Conservation (phyloP, 2,888 invertebrate species). For the Lobophora halterata region DNA sequence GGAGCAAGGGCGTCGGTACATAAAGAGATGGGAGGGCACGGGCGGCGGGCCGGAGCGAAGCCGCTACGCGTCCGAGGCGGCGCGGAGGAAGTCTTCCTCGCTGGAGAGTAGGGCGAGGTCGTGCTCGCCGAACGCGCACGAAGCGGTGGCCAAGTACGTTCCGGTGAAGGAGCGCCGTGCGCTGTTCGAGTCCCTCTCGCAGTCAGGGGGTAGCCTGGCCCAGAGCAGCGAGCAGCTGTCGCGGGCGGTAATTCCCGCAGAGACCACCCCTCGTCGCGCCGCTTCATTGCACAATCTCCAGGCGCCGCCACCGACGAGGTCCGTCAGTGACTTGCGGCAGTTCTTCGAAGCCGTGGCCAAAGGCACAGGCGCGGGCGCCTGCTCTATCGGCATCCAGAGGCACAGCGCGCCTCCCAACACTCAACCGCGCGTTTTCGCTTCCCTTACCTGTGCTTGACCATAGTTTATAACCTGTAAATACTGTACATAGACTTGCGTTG, state of each 20-base stretch:
- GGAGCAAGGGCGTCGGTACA: slow-evolving; percentile 67
- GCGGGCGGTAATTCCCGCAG: slow-evolving; percentile 56
- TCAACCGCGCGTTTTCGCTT: slow-evolving; percentile 61
- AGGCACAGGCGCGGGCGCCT: slow-evolving; percentile 60
- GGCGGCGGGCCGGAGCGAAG: slow-evolving; percentile 66
- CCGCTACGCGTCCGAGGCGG: slow-evolving; percentile 65
- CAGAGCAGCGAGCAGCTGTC: slow-evolving; percentile 83
- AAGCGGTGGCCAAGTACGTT: slow-evolving; percentile 81
- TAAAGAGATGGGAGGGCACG: slow-evolving; percentile 72
- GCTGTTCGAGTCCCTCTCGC: slow-evolving; percentile 85
- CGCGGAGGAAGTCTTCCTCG: slow-evolving; percentile 66
- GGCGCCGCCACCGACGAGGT: slow-evolving; percentile 74
- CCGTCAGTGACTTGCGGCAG: slow-evolving; percentile 85
- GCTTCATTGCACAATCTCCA: slow-evolving; percentile 84
- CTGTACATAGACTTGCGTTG: slow-evolving; percentile 69
- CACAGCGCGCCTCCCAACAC: slow-evolving; percentile 63
- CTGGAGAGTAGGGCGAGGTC: slow-evolving; percentile 69
- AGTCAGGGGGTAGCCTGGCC: slow-evolving; percentile 81
- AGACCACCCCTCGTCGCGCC: slow-evolving; percentile 80
- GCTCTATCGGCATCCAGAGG: slow-evolving; percentile 50
- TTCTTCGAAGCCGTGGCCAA: slow-evolving; percentile 84
- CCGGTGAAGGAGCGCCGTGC: slow-evolving; percentile 86
- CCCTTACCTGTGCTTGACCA: slow-evolving; percentile 67
- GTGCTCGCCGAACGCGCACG: slow-evolving; percentile 72
- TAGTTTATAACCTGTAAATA: slow-evolving; percentile 53